Base-by-base conservation (phyloP, 1,140 invertebrate genomes). In the Colletes latitarsis region DNA sequence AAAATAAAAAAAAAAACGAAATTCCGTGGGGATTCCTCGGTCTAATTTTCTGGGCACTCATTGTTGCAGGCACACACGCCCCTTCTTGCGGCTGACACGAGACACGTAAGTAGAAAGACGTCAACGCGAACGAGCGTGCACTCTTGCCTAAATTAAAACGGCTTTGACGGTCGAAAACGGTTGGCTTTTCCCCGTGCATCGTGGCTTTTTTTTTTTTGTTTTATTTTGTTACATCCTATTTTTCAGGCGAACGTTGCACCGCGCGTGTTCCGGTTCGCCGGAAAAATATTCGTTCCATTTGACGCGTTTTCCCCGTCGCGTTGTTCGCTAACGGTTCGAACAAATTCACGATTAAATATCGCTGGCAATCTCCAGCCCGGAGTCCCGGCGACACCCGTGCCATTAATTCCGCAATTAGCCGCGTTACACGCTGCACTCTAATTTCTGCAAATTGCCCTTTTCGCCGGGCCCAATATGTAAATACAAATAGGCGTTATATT, bases 51-150 rank as follows among this genome's bases (percentile, higher is more conserved):
- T 74, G 82, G 73, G 81, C 89, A 89, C 89, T 93, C 92, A 88
- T 94, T 94, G 92, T 95, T 95, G 86, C 94, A 95, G 94, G 94
- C 94, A 89, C 94, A 95, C 89, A 95, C 94, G 74, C 94, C 94
- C 74, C 92, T 95, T 74, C 92, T 95, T 82, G 94, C 94, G 52
- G 94, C 93, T 79, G 94, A 95, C 83, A 93, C 92, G 87, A 94
- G 94, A 93, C 94, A 94, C 83, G 94, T 95, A 93, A 94, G 94
- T 94, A 92, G 66, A 82, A 62, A 75, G n/a, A 67, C 17, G 64
- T 58, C 43, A 49, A 14, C 21, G 63, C 6, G 17, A 55, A 19
- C n/a, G 2, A 64, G 15, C 5, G 6, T 55, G 52, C 39, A 14
- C 2, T 17, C 46, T 73, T 19, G 64, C 41, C 30, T n/a, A 12